phyloP scores from a whole-genome alignment of 1,140 invertebrate genomes.

The Diachasma alloeum region DNA sequence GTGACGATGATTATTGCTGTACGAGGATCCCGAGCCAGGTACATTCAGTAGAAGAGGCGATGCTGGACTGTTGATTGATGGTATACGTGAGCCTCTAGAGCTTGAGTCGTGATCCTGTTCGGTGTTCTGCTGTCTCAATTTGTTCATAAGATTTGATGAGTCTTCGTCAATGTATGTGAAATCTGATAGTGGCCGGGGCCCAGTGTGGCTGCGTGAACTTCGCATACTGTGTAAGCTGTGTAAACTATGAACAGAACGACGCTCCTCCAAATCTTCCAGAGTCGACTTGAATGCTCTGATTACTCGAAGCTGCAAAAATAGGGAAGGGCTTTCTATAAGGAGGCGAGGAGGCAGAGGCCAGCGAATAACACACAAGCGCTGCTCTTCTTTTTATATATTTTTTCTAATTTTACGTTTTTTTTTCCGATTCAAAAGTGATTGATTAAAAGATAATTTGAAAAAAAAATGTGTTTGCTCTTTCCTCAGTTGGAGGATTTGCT shows the following conservation, averaged over 20 bases:
- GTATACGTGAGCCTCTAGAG: constrained; percentile 48
- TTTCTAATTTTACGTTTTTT: constrained; percentile 25
- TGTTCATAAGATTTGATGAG: constrained; percentile 68
- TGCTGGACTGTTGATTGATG: constrained; percentile 56
- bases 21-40: constrained; percentile 50
- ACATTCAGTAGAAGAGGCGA: constrained; percentile 60
- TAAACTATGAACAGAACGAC: constrained; percentile 96
- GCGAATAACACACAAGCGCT: constrained; percentile 59
- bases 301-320: constrained; percentile 97
- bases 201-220: constrained; percentile 83
- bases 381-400: constrained; percentile 40
- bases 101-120: constrained; percentile 52
- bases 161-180: constrained; percentile 94
- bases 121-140: constrained; percentile 52
- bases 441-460: neutral
- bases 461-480: neutral
- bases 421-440: constrained; percentile 1
- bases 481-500: neutral
- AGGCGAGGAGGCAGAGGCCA: constrained; percentile 61
- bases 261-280: constrained; percentile 99
- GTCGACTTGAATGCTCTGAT: constrained; percentile 99
- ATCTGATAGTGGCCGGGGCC: constrained; percentile 82
- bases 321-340: constrained; percentile 64
- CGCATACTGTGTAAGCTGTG: constrained; percentile 94
- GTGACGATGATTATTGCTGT: constrained; percentile 51